Evolutionary conservation across 2,113 vertebrate genomes (phyloP), one percentile per base, ranked within the genome.

Genomic region (Catagonus wagneri): DNA sequence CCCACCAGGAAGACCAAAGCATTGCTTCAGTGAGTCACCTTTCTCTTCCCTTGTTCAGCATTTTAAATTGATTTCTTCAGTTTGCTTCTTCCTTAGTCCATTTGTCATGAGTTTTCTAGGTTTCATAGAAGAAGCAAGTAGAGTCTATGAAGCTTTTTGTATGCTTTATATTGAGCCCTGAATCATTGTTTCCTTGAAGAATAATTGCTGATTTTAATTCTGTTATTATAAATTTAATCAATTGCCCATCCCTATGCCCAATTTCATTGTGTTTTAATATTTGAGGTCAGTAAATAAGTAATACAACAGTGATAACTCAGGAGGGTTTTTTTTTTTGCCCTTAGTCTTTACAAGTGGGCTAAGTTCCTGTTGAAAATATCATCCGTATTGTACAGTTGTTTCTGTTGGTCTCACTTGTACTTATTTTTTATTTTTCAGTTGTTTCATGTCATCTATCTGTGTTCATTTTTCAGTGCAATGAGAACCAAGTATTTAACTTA

Each of bases 1-100:
- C 98, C 99, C 52, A 98, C 99, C 65, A 98, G 98, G 96, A 99
- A 99, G 98, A 99, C 99, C 0, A 99, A 99, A 98, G 98, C 99
- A 3, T 95, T 99, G 78, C 98, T 99, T 83, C 99, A 99, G 99
- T 99, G 98, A 98, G 99, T 99, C 39, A 19, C 58, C 36, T 34
- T 81, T 71, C 84, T 80, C 72, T 68, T 32, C 36, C 75, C 25
- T 13, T 68, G 0, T 11, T 83, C 19, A 1, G 32, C 71, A 17
- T 61, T 83, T 92, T 16, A 20, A 36, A 50, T 20, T 19, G 6
- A 12, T n/a, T 69, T 71, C 52, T 68, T 56, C 14, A 9, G 17
- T 84, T 79, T 76, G 29, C 39, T 58, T 20, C 39, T 58, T 32
- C 16, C 10, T 76, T 52, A 3, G 27, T 50, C 52, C 81, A 2